Evolutionary conservation across 2,797 vertebrate species (phyloP), one percentile per base, ranked within the genome.

Genomic region (Oceanodroma leucorhoa): DNA sequence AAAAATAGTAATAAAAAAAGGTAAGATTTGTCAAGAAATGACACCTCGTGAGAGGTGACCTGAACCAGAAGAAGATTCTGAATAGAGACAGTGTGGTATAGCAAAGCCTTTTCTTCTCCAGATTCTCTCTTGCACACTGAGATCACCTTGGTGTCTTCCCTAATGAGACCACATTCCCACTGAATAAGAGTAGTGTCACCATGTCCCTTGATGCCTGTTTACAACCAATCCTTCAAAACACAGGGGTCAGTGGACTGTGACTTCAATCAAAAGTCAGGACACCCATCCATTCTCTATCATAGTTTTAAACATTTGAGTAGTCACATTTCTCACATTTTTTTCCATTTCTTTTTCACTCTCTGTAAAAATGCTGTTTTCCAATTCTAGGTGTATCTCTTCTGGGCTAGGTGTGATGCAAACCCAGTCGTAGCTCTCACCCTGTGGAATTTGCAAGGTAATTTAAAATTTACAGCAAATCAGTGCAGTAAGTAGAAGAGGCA

Each of bases 1-100:
- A 92, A 96, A 90, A 87, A 90, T 83, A 93, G 70, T 34, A 77
- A 82, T 45, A 84, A 95, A 87, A 96, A 97, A 96, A 95, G 91
- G 95, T 96, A 97, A 96, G 72, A 94, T 95, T 93, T 93, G 80
- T 85, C 30, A 85, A 84, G 92, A 97, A 89, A 95, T 80, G 15
- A 48, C 24, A 51, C 30, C 73, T 34, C 80, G 70, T 90, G 75
- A 96, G 60, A 89, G 2, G 14, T 83, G 55, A 67, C 53, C 80
- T 70, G 38, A 89, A 78, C 11, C 46, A 77, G 76, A 91, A 92
- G 86, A 96, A 89, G 86, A 90, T 40, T 75, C 65, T 69, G 27
- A 83, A 65, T 34, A 65, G 46, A 82, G 8, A 16, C 9, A 30
- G 8, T 43, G n/a, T 43, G 40, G 14, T 62, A 36, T 3, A 77